Conservation (phyloP, 2,797 vertebrate genomes). For the Onychomys leucogaster region DNA sequence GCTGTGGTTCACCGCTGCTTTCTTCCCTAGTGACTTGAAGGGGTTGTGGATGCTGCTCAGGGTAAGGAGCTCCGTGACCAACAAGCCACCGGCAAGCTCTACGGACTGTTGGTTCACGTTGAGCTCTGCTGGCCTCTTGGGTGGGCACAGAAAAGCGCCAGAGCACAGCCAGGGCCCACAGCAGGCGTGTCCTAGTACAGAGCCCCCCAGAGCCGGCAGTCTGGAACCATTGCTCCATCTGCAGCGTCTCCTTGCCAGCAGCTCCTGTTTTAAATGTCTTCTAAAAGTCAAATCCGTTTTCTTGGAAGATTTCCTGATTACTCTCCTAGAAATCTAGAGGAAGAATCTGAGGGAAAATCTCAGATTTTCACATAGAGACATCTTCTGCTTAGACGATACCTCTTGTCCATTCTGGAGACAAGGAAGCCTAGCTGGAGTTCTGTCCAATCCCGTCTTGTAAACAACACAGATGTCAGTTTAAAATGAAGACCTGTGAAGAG, state of each 20-base stretch:
- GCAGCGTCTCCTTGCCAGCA: neutral
- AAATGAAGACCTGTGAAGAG: neutral
- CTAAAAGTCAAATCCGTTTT: constrained; percentile 50
- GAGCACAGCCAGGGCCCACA: neutral
- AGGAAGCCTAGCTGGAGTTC: neutral
- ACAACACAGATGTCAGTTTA: neutral
- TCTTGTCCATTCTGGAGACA: neutral
- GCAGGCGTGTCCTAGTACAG: neutral
- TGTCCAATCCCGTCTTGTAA: neutral
- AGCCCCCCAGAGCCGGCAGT: neutral
- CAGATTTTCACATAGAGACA: neutral
- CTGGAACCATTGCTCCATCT: neutral
- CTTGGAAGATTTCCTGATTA: neutral
- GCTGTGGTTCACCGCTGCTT: neutral
- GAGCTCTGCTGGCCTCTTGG: neutral
- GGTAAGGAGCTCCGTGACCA: neutral
- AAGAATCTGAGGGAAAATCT: constrained; percentile 20
- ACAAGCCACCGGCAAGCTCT: neutral
- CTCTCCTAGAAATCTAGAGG: neutral
- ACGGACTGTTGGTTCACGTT: neutral
- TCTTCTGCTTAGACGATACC: neutral
- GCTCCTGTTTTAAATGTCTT: constrained; percentile 57
- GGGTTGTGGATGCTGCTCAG: neutral
- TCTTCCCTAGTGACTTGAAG: neutral
- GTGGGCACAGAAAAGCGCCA: neutral